A percentile compares a stretch with the other conserved stretches of the same genome.
phyloP scores from a whole-genome alignment of 2,797 vertebrate species.

The Artibeus lituratus region DNA sequence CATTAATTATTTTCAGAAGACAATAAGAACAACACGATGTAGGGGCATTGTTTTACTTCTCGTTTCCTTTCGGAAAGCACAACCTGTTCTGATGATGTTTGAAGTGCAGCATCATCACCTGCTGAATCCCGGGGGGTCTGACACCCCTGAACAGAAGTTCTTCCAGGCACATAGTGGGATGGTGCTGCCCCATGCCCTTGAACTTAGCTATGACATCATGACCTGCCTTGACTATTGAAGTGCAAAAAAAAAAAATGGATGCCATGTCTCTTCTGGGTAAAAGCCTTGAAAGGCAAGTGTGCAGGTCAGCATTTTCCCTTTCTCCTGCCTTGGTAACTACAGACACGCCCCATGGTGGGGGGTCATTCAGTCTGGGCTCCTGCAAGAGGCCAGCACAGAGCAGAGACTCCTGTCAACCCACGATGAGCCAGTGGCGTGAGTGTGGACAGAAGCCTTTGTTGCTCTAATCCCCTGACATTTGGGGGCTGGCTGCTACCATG shows the following conservation, averaged over 20 bases:
- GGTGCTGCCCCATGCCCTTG: not conserved
- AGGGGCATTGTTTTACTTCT: not conserved
- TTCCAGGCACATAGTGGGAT: not conserved
- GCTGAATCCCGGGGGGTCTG: not conserved
- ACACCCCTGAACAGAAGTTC: not conserved
- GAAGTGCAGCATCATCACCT: not conserved
- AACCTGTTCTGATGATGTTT: not conserved
- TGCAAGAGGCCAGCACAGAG: not conserved
- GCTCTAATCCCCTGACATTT: not conserved
- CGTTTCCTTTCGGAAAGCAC: not conserved
- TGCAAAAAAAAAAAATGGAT: not conserved
- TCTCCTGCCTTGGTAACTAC: not conserved
- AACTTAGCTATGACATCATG: not conserved
- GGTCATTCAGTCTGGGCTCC: not conserved
- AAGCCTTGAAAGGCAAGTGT: not conserved
- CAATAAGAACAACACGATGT: constrained; percentile 14
- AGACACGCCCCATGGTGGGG: not conserved
- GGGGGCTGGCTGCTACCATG: not conserved
- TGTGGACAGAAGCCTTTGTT: not conserved
- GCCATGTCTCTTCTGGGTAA: not conserved
- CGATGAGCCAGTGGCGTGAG: not conserved
- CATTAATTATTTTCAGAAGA: constrained; percentile 58
- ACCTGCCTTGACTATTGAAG: not conserved
- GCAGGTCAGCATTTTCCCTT: not conserved
- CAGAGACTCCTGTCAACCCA: not conserved